Evolutionary conservation across 2,113 vertebrate genomes (phyloP).

Genomic region (Oreochromis tanganicae): DNA sequence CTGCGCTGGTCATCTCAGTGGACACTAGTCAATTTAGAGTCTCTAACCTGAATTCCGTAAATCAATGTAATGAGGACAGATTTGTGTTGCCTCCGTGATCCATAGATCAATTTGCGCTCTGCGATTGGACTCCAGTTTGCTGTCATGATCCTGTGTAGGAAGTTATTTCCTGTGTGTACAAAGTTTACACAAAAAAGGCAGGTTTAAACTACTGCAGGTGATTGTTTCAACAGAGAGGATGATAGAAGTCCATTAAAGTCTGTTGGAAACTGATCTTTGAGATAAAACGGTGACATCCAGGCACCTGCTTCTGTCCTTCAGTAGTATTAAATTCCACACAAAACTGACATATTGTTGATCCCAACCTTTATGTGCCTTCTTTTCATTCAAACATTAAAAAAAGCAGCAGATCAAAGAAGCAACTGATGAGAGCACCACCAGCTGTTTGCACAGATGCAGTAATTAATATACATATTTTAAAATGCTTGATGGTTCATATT

Average conservation of each 20-base stretch:
- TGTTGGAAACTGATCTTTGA: not conserved
- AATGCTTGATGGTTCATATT: not conserved
- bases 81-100: not conserved
- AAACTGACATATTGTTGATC: not conserved
- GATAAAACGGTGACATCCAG: not conserved
- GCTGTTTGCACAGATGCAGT: not conserved
- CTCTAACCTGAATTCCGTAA: not conserved
- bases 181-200: not conserved
- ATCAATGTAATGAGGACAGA: not conserved
- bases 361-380: not conserved
- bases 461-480: not conserved
- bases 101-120: not conserved
- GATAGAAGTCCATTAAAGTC: not conserved
- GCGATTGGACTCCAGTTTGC: not conserved
- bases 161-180: not conserved
- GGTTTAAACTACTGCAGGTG: not conserved
- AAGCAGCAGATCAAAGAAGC: not conserved
- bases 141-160: not conserved
- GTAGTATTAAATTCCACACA: not conserved
- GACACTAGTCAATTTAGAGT: not conserved
- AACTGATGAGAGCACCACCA: not conserved
- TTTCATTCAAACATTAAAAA: not conserved
- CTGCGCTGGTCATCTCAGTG: not conserved
- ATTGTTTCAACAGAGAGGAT: not conserved
- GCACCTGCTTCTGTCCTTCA: not conserved